phyloP scores from a whole-genome alignment of 2,888 invertebrate species.

The Ephialtes manifestator region DNA sequence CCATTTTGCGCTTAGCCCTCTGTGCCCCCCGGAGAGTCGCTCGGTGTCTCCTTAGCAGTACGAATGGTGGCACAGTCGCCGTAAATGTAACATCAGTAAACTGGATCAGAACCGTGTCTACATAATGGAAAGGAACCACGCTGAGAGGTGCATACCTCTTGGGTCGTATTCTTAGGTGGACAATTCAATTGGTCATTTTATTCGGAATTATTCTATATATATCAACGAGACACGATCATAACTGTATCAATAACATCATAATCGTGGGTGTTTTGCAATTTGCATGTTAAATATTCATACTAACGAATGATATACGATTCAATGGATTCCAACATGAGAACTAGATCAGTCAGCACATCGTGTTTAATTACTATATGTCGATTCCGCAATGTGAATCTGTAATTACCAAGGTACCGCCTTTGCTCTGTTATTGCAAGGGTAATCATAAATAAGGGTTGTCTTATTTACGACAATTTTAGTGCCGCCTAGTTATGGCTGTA shows the following conservation, averaged over 20 bases:
- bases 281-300: neutral
- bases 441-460: conserved; percentile 15
- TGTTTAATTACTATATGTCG: conserved; percentile 65
- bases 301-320: conserved; percentile 1
- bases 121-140: neutral
- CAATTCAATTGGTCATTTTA: neutral
- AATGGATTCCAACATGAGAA: conserved; percentile 34
- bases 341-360: conserved; percentile 69
- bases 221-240: neutral
- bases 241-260: neutral
- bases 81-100: conserved; percentile 6
- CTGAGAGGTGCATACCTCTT: neutral
- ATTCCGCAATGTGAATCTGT: conserved; percentile 41
- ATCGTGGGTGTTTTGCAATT: conserved; percentile 19
- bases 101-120: neutral
- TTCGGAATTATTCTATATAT: neutral
- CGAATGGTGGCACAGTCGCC: neutral
- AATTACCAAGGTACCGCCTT: conserved; percentile 13
- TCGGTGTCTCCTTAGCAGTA: conserved; percentile 64
- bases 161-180: neutral
- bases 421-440: neutral
- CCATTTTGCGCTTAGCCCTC: conserved; percentile 40
- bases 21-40: conserved; percentile 15
- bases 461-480: conserved; percentile 32
- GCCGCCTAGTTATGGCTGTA: conserved; percentile 15